A percentile compares a stretch with the other conserved stretches of the same genome.
These are phyloP conservation scores for Oreocharis arfaki DNA, from an alignment of 2,113 vertebrate species.

Conservation along the genomic window DNA sequence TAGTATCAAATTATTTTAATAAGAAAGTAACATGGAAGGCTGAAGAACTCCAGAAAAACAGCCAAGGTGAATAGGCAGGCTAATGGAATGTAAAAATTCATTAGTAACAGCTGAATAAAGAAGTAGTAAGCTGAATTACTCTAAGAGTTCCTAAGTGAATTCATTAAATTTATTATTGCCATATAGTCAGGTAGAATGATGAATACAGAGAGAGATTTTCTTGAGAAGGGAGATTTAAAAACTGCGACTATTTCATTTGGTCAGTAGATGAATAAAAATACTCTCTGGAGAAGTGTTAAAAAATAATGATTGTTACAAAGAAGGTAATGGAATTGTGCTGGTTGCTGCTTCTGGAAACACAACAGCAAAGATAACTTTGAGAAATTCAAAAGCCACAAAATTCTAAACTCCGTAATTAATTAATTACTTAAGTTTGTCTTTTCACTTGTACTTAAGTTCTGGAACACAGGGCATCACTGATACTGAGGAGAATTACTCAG, in stretches of 20 bases:
- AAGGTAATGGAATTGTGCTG: background rate
- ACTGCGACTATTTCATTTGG: background rate
- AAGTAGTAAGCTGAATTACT: background rate
- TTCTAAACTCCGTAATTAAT: background rate
- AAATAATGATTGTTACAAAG: background rate
- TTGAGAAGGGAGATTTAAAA: background rate
- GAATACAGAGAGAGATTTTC: background rate
- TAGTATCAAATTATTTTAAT: background rate
- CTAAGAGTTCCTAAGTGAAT: background rate
- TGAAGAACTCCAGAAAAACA: background rate
- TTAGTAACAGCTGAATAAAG: conserved; percentile 33
- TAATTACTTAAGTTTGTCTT: background rate
- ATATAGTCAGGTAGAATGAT: background rate
- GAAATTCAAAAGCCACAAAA: background rate
- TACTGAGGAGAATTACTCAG: background rate
- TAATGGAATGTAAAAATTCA: conserved; percentile 14
- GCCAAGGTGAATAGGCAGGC: background rate
- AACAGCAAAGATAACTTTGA: background rate
- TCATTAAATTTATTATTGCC: background rate
- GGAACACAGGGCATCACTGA: background rate
- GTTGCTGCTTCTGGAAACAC: background rate
- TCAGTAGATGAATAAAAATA: background rate
- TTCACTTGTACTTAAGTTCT: background rate
- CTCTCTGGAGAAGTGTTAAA: background rate
- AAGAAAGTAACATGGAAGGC: background rate